Evolutionary conservation across 2,888 invertebrate genomes (phyloP), one percentile per base, ranked within the genome.

Genomic region (Mellilla xanthometata): DNA sequence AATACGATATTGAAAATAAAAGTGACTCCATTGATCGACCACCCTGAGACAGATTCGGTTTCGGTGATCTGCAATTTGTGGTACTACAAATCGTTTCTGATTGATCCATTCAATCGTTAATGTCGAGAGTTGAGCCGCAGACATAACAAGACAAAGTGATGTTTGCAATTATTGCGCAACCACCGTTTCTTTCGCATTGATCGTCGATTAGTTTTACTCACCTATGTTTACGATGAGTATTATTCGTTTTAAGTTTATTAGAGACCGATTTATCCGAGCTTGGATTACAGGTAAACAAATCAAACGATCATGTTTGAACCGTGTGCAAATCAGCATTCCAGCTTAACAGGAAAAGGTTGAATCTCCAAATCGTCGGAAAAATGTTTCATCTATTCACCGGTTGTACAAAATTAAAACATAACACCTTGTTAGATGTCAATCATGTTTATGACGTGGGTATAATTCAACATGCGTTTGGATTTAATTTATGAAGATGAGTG

Each of bases 311-410:
- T 6, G 31, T 9, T 38, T 35, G 49, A 45, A 44, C 49, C 48
- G 52, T 52, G 56, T 55, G 56, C 54, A 55, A 51, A 49, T 47
- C 34, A 40, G 33, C 52, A 44, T 45, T 39, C 41, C 12, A 27
- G 30, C 42, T 47, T 48, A 50, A 28, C 43, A 50, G 46, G 45
- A 53, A 53, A 54, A 52, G 34, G 39, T 24, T 24, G 32, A 47
- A 47, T 51, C 43, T 53, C 33, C 23, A 15, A 28, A 49, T 54
- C 44, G 26, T 46, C 38, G 44, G 31, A 51, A 48, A 51, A 46
- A 40, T 43, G 40, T 48, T 38, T 43, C 9, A 44, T 10, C 34
- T 45, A 40, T 52, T 39, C 48, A 39, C 12, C 7, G 26, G 28
- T 30, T 48, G 36, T 39, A 36, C 46, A 34, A 45, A 42, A 46